Percentiles rank a stretch among this genome's conserved stretches.
phyloP scores from a whole-genome alignment of 2,888 invertebrate genomes.

The Drosophila cracens region DNA sequence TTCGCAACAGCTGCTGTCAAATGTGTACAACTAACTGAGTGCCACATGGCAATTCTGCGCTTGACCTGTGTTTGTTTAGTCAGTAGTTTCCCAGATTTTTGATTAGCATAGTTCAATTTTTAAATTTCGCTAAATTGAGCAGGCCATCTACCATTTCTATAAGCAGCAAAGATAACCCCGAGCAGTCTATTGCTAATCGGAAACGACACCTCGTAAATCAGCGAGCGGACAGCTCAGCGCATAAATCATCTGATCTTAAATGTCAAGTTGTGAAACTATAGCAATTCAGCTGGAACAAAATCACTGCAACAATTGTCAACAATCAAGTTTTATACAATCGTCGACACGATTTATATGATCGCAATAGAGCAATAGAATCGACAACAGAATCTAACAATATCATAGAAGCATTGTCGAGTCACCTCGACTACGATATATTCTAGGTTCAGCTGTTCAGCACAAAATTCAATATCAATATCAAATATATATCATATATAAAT shows the following conservation, averaged over 20 bases:
- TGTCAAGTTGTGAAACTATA: slow-evolving; percentile 64
- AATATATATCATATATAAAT: background rate
- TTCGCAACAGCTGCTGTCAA: slow-evolving; percentile 36
- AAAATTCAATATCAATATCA: too few species aligned
- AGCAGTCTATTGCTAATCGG: slow-evolving; percentile 65
- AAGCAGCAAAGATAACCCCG: slow-evolving; percentile 46
- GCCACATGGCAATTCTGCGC: background rate
- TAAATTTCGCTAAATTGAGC: background rate
- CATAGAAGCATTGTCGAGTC: background rate
- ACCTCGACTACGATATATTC: slow-evolving; percentile 1
- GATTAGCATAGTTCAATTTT: background rate
- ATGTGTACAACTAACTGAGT: background rate
- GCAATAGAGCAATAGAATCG: slow-evolving; percentile 26
- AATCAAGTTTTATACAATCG: slow-evolving; percentile 56
- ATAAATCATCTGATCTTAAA: slow-evolving; percentile 74
- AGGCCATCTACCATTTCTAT: slow-evolving; percentile 45
- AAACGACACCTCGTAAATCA: slow-evolving; percentile 74
- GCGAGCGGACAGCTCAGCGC: slow-evolving; percentile 29
- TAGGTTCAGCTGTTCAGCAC: background rate
- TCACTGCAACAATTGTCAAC: slow-evolving; percentile 69
- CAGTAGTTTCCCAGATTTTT: background rate
- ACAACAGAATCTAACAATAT: slow-evolving; percentile 6
- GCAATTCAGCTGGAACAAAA: slow-evolving; percentile 55
- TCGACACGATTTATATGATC: slow-evolving; percentile 60
- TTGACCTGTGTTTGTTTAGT: background rate